Conservation (phyloP, 2,113 vertebrate species). For the Gnathonemus echidnorhynchus region DNA sequence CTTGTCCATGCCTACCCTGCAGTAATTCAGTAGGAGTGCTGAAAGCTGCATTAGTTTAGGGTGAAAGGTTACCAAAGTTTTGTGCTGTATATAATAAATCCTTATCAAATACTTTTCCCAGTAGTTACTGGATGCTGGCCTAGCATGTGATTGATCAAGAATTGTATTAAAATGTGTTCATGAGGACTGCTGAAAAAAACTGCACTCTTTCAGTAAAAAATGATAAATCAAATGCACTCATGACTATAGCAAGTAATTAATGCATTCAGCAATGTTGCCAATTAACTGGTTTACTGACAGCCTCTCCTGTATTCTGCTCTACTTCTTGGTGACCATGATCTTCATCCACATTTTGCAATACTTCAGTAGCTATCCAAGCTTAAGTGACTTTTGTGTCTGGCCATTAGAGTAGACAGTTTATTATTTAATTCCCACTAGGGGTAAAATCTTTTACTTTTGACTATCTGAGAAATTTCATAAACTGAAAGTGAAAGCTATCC, state of each 20-base stretch:
- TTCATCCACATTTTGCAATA: not conserved
- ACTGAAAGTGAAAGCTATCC: not conserved
- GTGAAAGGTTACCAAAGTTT: not conserved
- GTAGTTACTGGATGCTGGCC: not conserved
- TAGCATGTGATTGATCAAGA: not conserved
- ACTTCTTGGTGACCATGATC: not conserved
- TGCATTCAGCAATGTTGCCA: not conserved
- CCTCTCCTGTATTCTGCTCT: not conserved
- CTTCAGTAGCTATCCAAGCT: not conserved
- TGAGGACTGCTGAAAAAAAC: not conserved
- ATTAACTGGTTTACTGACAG: not conserved
- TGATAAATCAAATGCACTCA: not conserved
- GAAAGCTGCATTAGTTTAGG: not conserved
- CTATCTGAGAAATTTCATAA: not conserved
- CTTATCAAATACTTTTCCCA: not conserved
- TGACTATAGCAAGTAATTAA: not conserved
- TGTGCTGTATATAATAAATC: not conserved
- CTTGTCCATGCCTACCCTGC: not conserved
- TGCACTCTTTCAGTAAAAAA: not conserved
- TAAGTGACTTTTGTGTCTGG: not conserved
- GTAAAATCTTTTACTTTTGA: not conserved
- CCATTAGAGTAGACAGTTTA: not conserved
- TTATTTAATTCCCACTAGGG: not conserved
- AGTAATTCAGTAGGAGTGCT: conserved; percentile 13
- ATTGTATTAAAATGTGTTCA: not conserved